Base-by-base conservation (phyloP, 2,797 vertebrate species). In the Periophthalmus magnuspinnatus region DNA sequence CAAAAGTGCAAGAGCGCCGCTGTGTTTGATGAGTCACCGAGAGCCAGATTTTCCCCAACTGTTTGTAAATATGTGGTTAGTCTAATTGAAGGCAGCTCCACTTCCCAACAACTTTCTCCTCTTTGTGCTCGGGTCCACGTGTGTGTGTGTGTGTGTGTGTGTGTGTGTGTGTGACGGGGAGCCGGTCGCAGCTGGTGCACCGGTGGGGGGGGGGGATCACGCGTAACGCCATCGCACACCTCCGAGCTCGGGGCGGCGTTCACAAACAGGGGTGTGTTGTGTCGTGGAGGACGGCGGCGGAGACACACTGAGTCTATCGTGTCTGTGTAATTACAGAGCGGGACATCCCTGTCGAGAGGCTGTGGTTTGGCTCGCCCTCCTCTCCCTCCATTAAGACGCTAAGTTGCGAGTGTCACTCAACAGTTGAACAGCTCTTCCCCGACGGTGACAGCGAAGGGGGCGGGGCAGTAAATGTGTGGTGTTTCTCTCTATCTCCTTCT, bases 11-110 rank as follows among this genome's bases (percentile, higher is more conserved):
- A 91, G 89, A 88, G 88, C 87, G 86, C 85, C 82, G 80, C 82
- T 90, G 8, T 73, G 79, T 86, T 79, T 86, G 85, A 89, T 91
- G 90, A 92, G 82, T 92, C 90, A 91, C 84, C 80, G 81, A 80
- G 80, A 89, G 80, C 79, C 88, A 83, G 81, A 81, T 78, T 71
- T 78, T 78, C 67, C 85, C 84, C 81, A 28, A 81, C 85, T 90
- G 89, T 92, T 91, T 90, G 90, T 92, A 93, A 92, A 92, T 92
- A 91, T 92, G 91, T 87, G 91, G 91, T 91, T 87, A 78, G 74
- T 79, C 84, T 91, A 91, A 93, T 92, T 92, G 89, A 92, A 91
- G 60, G 63, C 91, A 92, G 90, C 82, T 91, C 79, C 74, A 79
- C 71, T 89, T 88, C 88, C 78, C 78, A 87, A 90, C 88, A 90